Percentiles rank a stretch among this genome's conserved stretches.
These are phyloP conservation scores for Prosopocoilus inquinatus DNA, from an alignment of 2,888 invertebrate species.

Conservation along the genomic window DNA sequence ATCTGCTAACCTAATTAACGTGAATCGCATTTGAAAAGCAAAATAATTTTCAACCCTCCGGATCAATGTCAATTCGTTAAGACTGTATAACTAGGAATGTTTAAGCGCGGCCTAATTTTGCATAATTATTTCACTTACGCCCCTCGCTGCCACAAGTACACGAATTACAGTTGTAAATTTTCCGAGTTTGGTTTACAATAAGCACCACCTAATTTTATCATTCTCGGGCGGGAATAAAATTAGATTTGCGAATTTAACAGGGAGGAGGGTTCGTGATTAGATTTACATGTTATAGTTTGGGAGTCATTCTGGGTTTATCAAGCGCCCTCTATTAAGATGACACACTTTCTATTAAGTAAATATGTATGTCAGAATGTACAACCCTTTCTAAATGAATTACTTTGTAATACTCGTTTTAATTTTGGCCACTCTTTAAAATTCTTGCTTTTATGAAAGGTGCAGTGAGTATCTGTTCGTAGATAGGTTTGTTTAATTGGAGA, in stretches of 20 bases:
- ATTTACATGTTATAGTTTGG: conserved; percentile 50
- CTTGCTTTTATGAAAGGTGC: no score
- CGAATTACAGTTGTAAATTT: conserved; percentile 53
- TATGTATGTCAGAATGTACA: conserved; percentile 36
- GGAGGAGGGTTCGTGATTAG: conserved; percentile 51
- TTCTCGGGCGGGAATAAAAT: conserved; percentile 50
- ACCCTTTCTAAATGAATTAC: no score
- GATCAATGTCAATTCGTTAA: conserved; percentile 53
- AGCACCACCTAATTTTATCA: conserved; percentile 55
- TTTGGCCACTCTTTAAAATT: no score
- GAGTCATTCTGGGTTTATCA: conserved; percentile 19
- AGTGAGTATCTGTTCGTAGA: no score
- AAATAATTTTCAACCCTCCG: conserved; percentile 42
- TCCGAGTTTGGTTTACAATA: conserved; percentile 57
- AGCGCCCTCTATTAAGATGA: conserved; percentile 40
- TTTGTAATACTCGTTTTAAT: no score
- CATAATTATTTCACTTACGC: conserved; percentile 50
- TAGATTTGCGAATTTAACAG: conserved; percentile 53
- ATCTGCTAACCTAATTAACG: no score
- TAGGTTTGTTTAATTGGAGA: no score
- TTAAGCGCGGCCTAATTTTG: conserved; percentile 48
- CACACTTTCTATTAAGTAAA: conserved; percentile 46
- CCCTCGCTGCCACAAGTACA: conserved; percentile 48
- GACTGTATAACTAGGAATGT: conserved; percentile 44
- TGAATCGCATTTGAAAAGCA: conserved; percentile 46